These are phyloP conservation scores for Sarcoramphus papa DNA, from an alignment of 2,797 vertebrate genomes.

Conservation along the genomic window DNA sequence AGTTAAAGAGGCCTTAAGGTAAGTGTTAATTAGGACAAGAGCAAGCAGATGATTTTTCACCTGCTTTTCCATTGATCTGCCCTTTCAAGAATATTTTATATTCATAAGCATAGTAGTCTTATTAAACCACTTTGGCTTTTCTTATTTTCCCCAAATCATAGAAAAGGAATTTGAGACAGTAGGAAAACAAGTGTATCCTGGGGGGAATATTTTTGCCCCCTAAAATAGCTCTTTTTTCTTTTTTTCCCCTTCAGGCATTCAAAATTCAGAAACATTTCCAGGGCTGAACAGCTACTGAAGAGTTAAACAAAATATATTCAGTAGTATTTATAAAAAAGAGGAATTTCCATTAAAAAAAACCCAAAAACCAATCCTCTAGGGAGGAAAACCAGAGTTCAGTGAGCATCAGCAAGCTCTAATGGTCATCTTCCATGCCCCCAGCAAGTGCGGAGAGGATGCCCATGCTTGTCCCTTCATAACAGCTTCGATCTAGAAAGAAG, in stretches of 20 bases:
- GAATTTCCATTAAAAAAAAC: neutral
- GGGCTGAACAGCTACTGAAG: neutral
- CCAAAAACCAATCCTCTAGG: neutral
- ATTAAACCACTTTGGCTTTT: neutral
- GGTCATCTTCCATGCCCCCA: neutral
- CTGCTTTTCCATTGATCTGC: neutral
- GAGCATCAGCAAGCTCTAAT: neutral
- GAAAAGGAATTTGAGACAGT: neutral
- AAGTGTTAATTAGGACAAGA: neutral
- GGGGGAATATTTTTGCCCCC: neutral
- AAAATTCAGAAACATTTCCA: neutral
- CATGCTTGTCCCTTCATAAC: neutral
- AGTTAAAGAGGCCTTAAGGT: neutral
- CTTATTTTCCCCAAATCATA: neutral
- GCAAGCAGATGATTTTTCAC: neutral
- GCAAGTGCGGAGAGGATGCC: neutral
- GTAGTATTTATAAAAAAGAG: neutral
- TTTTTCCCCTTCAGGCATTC: neutral
- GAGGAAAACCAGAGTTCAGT: neutral
- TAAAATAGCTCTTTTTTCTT: neutral
- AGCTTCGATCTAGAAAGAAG: neutral
- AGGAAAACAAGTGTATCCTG: neutral
- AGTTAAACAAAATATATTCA: neutral
- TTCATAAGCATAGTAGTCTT: neutral
- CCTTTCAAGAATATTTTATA: neutral